Conservation (phyloP, 1,140 invertebrate genomes). For the Cyclargus thomasi region DNA sequence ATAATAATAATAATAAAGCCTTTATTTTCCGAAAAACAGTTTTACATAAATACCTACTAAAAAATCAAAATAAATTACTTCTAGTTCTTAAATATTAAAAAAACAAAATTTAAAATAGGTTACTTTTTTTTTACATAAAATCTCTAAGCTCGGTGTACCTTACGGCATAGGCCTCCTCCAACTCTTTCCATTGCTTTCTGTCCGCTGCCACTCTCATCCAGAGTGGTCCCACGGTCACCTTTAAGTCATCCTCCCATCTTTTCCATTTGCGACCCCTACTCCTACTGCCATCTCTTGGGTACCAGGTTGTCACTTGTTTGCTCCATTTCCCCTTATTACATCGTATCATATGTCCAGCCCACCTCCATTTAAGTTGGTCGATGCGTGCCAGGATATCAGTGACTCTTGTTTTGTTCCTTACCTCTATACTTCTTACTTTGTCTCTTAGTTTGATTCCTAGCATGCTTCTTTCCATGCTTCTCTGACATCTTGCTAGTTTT, state of each 20-base stretch:
- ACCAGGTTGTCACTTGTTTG: constrained; percentile 27
- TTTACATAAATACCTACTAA: no score
- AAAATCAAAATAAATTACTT: no score
- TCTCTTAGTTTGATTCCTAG: constrained; percentile 12
- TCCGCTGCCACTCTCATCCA: constrained; percentile 24
- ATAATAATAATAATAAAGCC: no score
- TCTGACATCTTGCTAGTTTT: neutral
- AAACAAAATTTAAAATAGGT: no score
- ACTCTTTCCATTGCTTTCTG: neutral
- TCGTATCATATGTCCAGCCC: constrained; percentile 28
- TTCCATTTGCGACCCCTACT: constrained; percentile 21
- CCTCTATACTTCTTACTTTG: constrained; percentile 26
- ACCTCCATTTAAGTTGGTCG: constrained; percentile 30
- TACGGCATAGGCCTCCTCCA: neutral
- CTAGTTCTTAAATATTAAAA: no score
- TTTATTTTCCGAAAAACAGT: no score
- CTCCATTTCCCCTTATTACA: constrained; percentile 26
- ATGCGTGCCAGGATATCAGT: constrained; percentile 30
- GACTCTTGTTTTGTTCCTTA: constrained; percentile 31
- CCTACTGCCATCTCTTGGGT: constrained; percentile 25
- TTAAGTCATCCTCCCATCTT: constrained; percentile 28
- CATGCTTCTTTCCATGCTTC: neutral
- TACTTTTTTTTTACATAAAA: no score
- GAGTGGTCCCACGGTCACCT: constrained; percentile 19
- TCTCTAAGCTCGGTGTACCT: no score